A percentile compares a stretch with the other conserved stretches of the same genome.
Evolutionary conservation across 2,113 vertebrate genomes (phyloP).

Genomic region (Boleophthalmus pectinirostris): DNA sequence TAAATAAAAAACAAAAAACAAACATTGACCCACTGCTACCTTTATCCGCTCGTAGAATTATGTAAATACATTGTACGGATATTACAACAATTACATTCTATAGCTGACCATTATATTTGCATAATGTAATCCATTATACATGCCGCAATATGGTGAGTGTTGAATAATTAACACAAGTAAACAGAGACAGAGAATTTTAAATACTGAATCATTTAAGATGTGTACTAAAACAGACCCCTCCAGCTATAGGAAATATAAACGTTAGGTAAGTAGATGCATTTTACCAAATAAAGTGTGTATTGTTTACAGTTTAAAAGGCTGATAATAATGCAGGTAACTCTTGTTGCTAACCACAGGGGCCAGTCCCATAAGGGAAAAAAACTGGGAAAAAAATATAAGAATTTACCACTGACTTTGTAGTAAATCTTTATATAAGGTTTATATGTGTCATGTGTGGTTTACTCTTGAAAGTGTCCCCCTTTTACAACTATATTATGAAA

Average conservation of each 20-base stretch:
- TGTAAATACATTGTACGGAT: neutral
- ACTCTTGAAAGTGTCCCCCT: no score
- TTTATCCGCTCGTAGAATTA: neutral
- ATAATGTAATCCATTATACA: neutral
- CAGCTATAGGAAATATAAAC: neutral
- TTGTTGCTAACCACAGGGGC: constrained; percentile 67
- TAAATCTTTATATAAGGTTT: no score
- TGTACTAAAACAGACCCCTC: neutral
- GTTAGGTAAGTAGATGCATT: neutral
- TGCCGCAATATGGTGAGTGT: constrained; percentile 24
- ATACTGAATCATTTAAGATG: neutral
- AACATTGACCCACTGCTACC: neutral
- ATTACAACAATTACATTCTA: neutral
- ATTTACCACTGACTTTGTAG: no score
- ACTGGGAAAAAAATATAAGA: no score
- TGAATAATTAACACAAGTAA: constrained; percentile 1
- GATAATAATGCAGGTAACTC: constrained; percentile 74
- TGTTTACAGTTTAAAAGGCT: constrained; percentile 32
- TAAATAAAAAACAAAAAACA: no score
- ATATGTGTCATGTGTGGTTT: no score
- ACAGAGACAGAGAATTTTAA: neutral
- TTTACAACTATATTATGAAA: no score
- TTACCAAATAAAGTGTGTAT: neutral
- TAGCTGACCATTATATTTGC: neutral
- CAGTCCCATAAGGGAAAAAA: no score